A percentile compares a stretch with the other conserved stretches of the same genome.
These are phyloP conservation scores for Ennomos fuscantarius DNA, from an alignment of 2,888 invertebrate species.

Conservation along the genomic window DNA sequence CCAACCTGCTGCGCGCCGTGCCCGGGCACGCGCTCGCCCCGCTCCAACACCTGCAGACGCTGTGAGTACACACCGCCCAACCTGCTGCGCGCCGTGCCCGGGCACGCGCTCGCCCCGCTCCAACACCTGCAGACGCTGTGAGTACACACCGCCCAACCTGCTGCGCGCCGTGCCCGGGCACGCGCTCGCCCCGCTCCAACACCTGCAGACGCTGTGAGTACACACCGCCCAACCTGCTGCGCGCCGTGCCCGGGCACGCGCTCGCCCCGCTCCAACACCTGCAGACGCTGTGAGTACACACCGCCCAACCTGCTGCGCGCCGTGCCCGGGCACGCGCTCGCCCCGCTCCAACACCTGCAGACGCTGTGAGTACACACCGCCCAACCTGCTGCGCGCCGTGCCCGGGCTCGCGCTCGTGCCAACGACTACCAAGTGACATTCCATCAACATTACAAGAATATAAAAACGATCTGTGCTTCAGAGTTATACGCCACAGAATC, in stretches of 20 bases:
- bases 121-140: conserved; percentile 32
- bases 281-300: no score
- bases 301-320: conserved; percentile 86
- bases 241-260: conserved; percentile 87
- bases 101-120: conserved; percentile 85
- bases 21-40: conserved; percentile 88
- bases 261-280: conserved; percentile 74
- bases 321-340: conserved; percentile 88
- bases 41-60: conserved; percentile 41
- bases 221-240: conserved; percentile 84
- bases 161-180: conserved; percentile 88
- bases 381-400: no score
- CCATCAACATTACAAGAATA: no score
- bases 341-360: conserved; percentile 57
- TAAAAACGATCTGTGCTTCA: no score
- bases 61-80: conserved; percentile 64
- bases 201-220: conserved; percentile 13
- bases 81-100: conserved; percentile 88
- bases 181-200: conserved; percentile 83
- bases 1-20: conserved; percentile 88
- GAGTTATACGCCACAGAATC: no score
- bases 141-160: conserved; percentile 75
- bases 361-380: no score
- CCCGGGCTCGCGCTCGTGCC: not conserved
- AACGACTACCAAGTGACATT: no score